Percentiles rank a stretch among this genome's conserved stretches.
Conservation (phyloP, 2,797 vertebrate species). For the Peromyscus melanophrys region DNA sequence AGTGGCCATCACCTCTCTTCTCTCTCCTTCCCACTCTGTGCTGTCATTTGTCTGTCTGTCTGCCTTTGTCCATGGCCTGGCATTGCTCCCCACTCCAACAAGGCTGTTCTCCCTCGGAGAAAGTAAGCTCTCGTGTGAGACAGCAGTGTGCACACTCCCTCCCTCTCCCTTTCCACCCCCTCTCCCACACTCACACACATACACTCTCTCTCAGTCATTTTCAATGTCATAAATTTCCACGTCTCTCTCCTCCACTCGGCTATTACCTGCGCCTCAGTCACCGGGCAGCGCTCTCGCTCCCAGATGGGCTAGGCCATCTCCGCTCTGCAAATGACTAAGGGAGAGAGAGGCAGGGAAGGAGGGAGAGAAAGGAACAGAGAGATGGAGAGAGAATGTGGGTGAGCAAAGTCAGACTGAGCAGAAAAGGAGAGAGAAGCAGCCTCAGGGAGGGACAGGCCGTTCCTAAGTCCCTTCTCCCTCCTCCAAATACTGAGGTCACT, state of each 20-base stretch:
- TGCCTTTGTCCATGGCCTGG: constrained; percentile 33
- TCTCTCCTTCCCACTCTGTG: background rate
- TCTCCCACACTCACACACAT: constrained; percentile 65
- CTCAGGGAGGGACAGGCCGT: constrained; percentile 13
- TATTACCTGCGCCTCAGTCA: constrained; percentile 95
- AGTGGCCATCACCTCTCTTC: background rate
- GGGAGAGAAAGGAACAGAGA: constrained; percentile 71
- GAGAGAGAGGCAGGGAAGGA: constrained; percentile 82
- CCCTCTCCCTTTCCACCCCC: background rate
- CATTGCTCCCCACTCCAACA: background rate
- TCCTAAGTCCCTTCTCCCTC: background rate
- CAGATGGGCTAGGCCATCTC: constrained; percentile 87
- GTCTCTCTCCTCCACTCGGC: constrained; percentile 90
- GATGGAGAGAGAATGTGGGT: constrained; percentile 23
- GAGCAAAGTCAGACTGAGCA: constrained; percentile 26
- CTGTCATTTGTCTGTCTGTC: constrained; percentile 19
- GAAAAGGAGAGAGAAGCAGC: constrained; percentile 24
- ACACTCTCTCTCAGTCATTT: constrained; percentile 91
- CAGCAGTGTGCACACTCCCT: background rate
- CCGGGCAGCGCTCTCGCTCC: constrained; percentile 78
- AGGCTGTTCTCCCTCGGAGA: constrained; percentile 65
- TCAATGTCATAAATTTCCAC: constrained; percentile 96
- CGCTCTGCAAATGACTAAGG: constrained; percentile 84
- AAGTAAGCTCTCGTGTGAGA: background rate
- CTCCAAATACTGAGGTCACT: background rate